These are phyloP conservation scores for Triops longicaudatus DNA, from an alignment of 1,140 invertebrate genomes.

Conservation along the genomic window DNA sequence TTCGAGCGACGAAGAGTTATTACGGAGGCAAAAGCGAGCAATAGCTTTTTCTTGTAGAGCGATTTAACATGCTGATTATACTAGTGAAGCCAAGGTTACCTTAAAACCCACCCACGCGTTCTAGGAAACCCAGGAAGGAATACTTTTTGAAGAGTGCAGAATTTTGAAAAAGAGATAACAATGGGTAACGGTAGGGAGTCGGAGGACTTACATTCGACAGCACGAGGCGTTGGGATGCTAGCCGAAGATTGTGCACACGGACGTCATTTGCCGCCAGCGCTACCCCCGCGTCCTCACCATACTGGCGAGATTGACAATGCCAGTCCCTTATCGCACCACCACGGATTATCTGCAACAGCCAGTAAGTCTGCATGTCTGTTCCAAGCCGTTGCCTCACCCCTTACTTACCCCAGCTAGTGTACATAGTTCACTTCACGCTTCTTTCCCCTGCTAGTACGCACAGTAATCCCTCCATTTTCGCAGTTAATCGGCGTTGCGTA, in stretches of 20 bases:
- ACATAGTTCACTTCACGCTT: too few relatives aligned
- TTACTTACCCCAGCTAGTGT: not conserved
- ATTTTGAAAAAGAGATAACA: not conserved
- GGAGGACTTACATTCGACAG: not conserved
- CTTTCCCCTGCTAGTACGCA: too few relatives aligned
- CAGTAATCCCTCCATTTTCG: too few relatives aligned
- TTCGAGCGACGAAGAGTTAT: not conserved
- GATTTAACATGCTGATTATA: not conserved
- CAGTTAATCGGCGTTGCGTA: too few relatives aligned
- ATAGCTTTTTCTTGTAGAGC: not conserved
- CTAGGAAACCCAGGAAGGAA: not conserved
- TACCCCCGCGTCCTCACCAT: not conserved
- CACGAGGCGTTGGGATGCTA: not conserved
- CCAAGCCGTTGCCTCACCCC: not conserved
- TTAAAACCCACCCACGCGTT: not conserved
- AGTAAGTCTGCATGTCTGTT: not conserved
- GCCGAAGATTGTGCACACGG: conserved; percentile 6
- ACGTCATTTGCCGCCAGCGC: not conserved
- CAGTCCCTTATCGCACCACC: not conserved
- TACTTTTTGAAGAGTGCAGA: not conserved
- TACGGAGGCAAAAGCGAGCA: not conserved
- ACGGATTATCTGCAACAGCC: conserved; percentile 7
- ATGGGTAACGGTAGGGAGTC: not conserved
- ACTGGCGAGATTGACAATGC: not conserved
- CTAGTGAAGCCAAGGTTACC: not conserved